These are phyloP conservation scores for Anoplophora glabripennis DNA, from an alignment of 1,140 invertebrate genomes.

Conservation along the genomic window DNA sequence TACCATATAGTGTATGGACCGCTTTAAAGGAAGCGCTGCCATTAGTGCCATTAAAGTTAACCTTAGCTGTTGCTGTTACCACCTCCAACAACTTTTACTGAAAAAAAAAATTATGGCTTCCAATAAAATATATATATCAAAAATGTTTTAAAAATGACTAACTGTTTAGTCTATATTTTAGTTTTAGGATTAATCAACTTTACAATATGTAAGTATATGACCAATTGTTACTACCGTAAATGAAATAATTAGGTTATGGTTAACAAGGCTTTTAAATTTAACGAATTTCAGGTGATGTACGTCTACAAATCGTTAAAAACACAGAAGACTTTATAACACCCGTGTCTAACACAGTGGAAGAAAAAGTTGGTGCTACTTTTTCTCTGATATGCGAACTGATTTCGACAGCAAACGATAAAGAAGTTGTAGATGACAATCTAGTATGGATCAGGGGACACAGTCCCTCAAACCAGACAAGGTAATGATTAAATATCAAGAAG, in stretches of 20 bases:
- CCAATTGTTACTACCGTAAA: neutral
- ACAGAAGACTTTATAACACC: conserved; percentile 34
- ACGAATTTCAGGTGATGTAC: conserved; percentile 27
- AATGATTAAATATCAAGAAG: neutral
- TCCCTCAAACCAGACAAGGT: conserved; percentile 16
- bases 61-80: no score
- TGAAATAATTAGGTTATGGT: neutral
- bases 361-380: conserved; percentile 39
- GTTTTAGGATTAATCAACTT: conserved; percentile 19
- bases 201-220: conserved; percentile 19
- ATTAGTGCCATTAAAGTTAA: no score
- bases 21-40: no score
- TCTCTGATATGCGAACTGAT: conserved; percentile 42
- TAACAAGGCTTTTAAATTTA: neutral
- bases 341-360: conserved; percentile 33
- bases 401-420: conserved; percentile 26
- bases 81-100: no score
- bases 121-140: conserved; percentile 13
- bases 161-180: conserved; percentile 13
- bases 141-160: conserved; percentile 23
- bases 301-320: conserved; percentile 39
- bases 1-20: no score
- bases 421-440: conserved; percentile 36
- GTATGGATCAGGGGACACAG: conserved; percentile 33
- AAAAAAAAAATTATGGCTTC: conserved; percentile 16